Conservation (phyloP, 2,888 invertebrate species). For the Encarsia formosa region DNA sequence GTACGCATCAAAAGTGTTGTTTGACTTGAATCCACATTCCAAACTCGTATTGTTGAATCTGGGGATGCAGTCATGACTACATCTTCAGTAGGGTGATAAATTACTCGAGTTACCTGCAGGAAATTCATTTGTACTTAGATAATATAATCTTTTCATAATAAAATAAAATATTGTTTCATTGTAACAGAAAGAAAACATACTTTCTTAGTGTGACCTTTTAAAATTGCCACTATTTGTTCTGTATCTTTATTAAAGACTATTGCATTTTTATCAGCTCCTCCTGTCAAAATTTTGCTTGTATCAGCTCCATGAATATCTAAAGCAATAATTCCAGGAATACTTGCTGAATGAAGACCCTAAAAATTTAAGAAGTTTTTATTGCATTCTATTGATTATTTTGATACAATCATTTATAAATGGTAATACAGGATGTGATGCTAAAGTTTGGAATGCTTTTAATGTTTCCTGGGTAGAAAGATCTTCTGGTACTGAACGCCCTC, state of each 20-base stretch:
- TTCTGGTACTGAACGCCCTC: conserved; percentile 94
- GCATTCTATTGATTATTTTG: background rate
- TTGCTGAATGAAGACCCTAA: conserved; percentile 94
- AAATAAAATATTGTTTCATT: too few relatives aligned
- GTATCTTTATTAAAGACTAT: conserved; percentile 98
- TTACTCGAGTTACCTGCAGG: conserved; percentile 74
- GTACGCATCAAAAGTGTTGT: conserved; percentile 81
- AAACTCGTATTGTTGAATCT: conserved; percentile 91
- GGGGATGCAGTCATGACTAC: conserved; percentile 92
- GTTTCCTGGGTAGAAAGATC: conserved; percentile 87
- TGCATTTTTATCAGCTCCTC: conserved; percentile 96
- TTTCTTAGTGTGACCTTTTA: conserved; percentile 94
- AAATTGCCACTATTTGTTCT: conserved; percentile 87
- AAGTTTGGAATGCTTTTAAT: conserved; percentile 77
- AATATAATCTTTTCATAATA: background rate
- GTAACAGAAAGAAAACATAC: conserved; percentile 29
- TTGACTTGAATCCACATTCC: conserved; percentile 85
- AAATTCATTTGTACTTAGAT: background rate
- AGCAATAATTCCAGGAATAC: conserved; percentile 92
- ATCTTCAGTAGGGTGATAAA: conserved; percentile 95
- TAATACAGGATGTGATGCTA: conserved; percentile 80
- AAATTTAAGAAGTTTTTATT: background rate
- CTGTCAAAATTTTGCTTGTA: conserved; percentile 90
- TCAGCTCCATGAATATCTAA: conserved; percentile 91
- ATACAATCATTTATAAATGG: background rate